Evolutionary conservation across 2,113 vertebrate genomes (phyloP).

Genomic region (Tragelaphus strepsiceros): DNA sequence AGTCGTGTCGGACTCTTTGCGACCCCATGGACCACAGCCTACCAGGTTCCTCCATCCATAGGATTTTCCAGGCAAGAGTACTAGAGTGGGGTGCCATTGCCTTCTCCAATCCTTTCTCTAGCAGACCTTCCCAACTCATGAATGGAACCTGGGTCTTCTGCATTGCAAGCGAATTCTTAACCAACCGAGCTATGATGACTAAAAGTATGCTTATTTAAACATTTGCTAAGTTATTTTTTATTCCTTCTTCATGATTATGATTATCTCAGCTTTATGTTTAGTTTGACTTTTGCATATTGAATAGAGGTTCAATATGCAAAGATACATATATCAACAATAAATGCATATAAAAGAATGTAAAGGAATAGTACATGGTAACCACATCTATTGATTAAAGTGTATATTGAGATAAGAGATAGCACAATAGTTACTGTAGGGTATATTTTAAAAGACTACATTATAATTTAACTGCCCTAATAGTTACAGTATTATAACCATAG

Average conservation of each 20-base stretch:
- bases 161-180: neutral
- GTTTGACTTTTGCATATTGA: neutral
- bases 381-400: neutral
- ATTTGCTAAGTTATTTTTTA: neutral
- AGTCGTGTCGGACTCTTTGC: accelerated
- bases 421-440: neutral
- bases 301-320: neutral
- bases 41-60: too few relatives aligned
- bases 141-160: neutral
- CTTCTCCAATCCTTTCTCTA: neutral
- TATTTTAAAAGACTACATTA: neutral
- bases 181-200: neutral
- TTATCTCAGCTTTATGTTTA: neutral
- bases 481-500: neutral
- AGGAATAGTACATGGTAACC: neutral
- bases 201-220: neutral
- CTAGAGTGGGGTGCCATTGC: neutral
- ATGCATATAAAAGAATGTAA: neutral
- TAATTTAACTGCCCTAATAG: neutral
- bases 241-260: neutral
- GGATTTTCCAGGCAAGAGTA: neutral
- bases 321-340: neutral
- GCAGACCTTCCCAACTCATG: neutral
- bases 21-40: too few relatives aligned
- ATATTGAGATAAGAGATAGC: neutral